phyloP scores from a whole-genome alignment of 2,888 invertebrate species.

The Lypha dubia region DNA sequence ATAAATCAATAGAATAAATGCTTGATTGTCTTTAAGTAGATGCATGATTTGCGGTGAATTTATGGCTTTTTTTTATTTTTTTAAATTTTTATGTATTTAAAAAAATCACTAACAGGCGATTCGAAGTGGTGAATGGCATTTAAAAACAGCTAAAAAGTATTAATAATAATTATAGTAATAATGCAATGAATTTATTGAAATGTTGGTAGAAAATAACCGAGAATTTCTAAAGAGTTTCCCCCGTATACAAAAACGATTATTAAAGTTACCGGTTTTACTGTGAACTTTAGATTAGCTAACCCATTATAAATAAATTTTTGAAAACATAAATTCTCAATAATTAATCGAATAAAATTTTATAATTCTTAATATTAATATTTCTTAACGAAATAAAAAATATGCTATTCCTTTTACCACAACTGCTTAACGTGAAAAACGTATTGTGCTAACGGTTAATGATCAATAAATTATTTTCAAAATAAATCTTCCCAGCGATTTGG shows the following conservation, averaged over 20 bases:
- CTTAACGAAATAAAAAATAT: no score
- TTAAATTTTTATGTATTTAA: slow-evolving; percentile 25
- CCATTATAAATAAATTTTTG: no score
- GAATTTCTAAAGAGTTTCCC: no score
- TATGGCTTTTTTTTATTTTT: slow-evolving; percentile 15
- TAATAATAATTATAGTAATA: not conserved
- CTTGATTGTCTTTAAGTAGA: not conserved
- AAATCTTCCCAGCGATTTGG: not conserved
- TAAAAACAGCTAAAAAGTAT: not conserved
- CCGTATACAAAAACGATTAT: no score
- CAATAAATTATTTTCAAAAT: not conserved
- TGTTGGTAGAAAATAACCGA: no score
- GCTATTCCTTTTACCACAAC: not conserved
- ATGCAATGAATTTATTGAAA: slow-evolving; percentile 3
- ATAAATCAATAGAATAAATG: not conserved
- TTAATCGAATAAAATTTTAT: no score
- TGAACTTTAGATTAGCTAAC: no score
- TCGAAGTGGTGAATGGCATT: not conserved
- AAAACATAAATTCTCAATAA: no score
- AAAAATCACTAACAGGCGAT: slow-evolving; percentile 7
- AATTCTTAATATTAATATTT: no score
- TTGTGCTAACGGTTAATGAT: not conserved
- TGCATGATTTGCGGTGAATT: slow-evolving; percentile 5
- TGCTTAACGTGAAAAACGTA: not conserved
- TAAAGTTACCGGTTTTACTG: no score